Percentiles rank a stretch among this genome's conserved stretches.
phyloP scores from a whole-genome alignment of 1,140 invertebrate species.

The Papilio polytes region DNA sequence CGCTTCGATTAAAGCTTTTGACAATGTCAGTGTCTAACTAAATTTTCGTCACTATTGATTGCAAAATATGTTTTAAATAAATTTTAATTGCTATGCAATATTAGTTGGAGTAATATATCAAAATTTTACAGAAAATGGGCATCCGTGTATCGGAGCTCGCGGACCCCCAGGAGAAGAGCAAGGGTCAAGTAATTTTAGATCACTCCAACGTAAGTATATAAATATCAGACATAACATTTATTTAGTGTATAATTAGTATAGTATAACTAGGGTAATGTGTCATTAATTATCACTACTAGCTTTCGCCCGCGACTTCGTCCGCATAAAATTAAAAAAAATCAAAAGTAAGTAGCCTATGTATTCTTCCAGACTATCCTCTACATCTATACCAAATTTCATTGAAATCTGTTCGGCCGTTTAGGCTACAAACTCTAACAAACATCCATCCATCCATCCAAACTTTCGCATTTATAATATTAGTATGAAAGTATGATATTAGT shows the following conservation, averaged over 20 bases:
- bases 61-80: neutral
- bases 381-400: too few species aligned
- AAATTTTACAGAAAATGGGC: slow-evolving; percentile 86
- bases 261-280: neutral
- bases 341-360: too few species aligned
- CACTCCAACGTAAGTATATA: slow-evolving; percentile 85
- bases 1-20: neutral
- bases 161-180: slow-evolving; percentile 87
- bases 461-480: too few species aligned
- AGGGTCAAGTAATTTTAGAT: slow-evolving; percentile 87
- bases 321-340: too few species aligned
- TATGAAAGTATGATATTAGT: too few species aligned
- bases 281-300: too few species aligned
- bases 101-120: slow-evolving; percentile 24
- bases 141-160: slow-evolving; percentile 86
- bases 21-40: slow-evolving; percentile 3
- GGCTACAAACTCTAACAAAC: too few species aligned
- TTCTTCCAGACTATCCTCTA: too few species aligned
- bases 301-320: too few species aligned
- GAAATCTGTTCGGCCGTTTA: too few species aligned
- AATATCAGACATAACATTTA: neutral
- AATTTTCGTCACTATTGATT: neutral
- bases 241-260: neutral
- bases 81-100: neutral
- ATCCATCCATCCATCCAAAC: too few species aligned